phyloP scores from a whole-genome alignment of 2,113 vertebrate genomes.

The Nothobranchius kuhntae region DNA sequence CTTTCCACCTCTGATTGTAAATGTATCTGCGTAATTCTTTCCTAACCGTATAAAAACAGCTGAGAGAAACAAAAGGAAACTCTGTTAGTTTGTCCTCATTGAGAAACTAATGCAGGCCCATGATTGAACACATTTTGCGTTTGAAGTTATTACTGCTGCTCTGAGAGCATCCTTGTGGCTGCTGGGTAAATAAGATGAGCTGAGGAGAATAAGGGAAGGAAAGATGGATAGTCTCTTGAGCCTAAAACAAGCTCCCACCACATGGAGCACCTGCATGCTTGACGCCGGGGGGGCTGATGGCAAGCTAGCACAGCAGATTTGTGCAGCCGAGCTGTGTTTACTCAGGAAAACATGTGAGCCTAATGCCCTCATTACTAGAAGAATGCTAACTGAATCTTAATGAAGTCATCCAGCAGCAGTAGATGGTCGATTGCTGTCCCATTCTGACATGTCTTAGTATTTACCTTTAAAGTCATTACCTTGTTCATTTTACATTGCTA shows the following conservation, averaged over 20 bases:
- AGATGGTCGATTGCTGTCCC: conserved; percentile 15
- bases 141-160: conserved; percentile 35
- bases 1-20: too few relatives aligned
- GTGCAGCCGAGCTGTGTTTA: conserved; percentile 57
- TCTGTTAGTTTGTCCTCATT: too few relatives aligned
- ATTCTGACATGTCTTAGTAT: not conserved
- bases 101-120: too few relatives aligned
- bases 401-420: conserved; percentile 43
- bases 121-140: conserved; percentile 11
- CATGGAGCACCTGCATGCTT: conserved; percentile 59
- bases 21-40: too few relatives aligned
- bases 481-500: not conserved
- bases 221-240: conserved; percentile 43
- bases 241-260: conserved; percentile 50
- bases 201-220: conserved; percentile 22
- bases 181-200: conserved; percentile 21
- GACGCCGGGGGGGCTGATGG: conserved; percentile 38
- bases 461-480: not conserved
- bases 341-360: conserved; percentile 41
- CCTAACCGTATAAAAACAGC: too few relatives aligned
- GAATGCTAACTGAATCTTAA: conserved; percentile 58
- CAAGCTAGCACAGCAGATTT: conserved; percentile 27
- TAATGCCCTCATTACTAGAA: conserved; percentile 57
- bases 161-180: conserved; percentile 37
- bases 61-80: too few relatives aligned